These are phyloP conservation scores for Coenobita brevimanus DNA, from an alignment of 1,140 invertebrate species.

Conservation along the genomic window DNA sequence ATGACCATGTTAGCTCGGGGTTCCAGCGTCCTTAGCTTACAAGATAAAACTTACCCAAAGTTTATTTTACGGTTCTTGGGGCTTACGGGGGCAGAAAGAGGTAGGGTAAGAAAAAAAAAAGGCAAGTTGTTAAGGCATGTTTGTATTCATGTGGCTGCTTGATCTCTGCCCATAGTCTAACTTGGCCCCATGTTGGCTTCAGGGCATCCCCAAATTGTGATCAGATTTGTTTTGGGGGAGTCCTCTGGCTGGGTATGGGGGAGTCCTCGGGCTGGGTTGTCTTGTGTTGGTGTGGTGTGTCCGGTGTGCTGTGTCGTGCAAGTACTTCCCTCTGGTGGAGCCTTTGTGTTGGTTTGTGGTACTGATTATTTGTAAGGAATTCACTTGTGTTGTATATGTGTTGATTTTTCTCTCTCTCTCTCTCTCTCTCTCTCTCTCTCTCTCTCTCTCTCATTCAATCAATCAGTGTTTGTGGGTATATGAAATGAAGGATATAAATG, in stretches of 20 bases:
- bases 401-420: too few species aligned
- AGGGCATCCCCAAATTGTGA: neutral
- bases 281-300: neutral
- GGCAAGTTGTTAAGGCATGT: conserved; percentile 54
- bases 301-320: too few species aligned
- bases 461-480: too few species aligned
- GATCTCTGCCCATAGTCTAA: conserved; percentile 39
- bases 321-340: too few species aligned
- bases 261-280: neutral
- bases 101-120: neutral
- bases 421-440: too few species aligned
- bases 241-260: neutral
- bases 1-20: conserved; percentile 51
- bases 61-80: conserved; percentile 63
- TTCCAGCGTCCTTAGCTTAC: conserved; percentile 55
- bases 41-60: conserved; percentile 66
- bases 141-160: conserved; percentile 40
- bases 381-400: too few species aligned
- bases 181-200: conserved; percentile 35
- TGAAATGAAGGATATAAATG: too few species aligned
- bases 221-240: neutral
- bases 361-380: too few species aligned
- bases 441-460: too few species aligned
- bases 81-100: conserved; percentile 53
- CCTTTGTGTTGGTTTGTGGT: too few species aligned